Base-by-base conservation (phyloP, 2,113 vertebrate genomes). In the Zosterops japonicus region DNA sequence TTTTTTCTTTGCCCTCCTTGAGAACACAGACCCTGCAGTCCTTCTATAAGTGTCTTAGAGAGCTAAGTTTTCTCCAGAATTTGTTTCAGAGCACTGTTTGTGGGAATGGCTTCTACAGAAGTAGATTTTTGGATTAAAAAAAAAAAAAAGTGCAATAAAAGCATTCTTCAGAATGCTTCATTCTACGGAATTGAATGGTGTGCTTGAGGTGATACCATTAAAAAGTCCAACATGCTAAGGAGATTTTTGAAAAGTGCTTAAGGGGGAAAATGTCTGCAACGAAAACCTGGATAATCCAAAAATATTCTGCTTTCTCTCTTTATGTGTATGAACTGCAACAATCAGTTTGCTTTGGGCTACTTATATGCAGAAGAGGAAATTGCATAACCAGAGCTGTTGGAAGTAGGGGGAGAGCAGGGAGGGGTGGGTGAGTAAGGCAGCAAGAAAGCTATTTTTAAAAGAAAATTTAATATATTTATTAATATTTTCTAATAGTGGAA, bases 201-300 rank as follows among this genome's bases (percentile, higher is more conserved):
- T 31, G 68, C 85, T 95, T 89, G 56, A 97, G 60, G 93, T 81
- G 92, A 96, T 96, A 91, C 67, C 65, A 94, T 86, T 72, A 63
- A 80, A 56, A 71, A 92, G 67, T 97, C 67, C 70, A 79, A 28
- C 9, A 93, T 70, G 65, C 44, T 93, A 97, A 96, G 90, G 56
- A 92, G 89, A 71, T 87, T 84, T 74, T 68, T 71, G 27, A 78
- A 96, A 98, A 97, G 55, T 89, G 89, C 75, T 91, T 75, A 92
- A 83, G 63, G 71, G 71, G 52, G 53, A 90, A 95, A 93, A 83
- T 35, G 22, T 95, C 69, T 97, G 39, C 74, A 96, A 74, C 64
- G 89, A 89, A 97, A 93, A 93, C 60, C 57, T 68, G 61, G 41
- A 56, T 96, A 97, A 97, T 97, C 74, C 59, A 96, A 93, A 90